Evolutionary conservation across 2,113 vertebrate species (phyloP), one percentile per base, ranked within the genome.

Genomic region (pig (Sus scrofa)): DNA sequence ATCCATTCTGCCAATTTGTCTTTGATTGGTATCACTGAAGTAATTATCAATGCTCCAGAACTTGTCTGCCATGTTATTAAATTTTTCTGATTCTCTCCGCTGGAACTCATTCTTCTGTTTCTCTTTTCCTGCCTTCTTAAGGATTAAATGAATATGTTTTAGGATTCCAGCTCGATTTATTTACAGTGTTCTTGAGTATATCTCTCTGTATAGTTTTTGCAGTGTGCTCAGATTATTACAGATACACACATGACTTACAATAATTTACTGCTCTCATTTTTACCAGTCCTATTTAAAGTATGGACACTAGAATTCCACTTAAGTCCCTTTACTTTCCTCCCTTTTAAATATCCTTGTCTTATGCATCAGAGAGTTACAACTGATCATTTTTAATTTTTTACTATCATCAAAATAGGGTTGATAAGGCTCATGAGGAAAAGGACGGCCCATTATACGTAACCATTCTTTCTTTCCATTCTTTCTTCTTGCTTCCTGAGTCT

Each of bases 271-370:
- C 0, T 27, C 68, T 68, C 78, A 83, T 75, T 88, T 67, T 95
- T 92, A 68, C 19, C 52, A 83, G 19, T 92, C 9, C 15, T 26
- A 68, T 22, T 74, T 68, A 88, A 88, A 88, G 34, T 82, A 14
- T 60, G 22, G 7, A 77, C n/a, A 77, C 19, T 1, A 75, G 30
- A 60, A 50, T 84, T 44, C 32, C 62, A 14, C 56, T 73, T 71
- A 78, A 92, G 30, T 75, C 18, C 20, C 10, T 68, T 16, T 67
- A 74, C 15, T 32, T 60, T 75, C 9, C 24, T 87, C 74, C 39
- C 13, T 60, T 88, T 56, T 62, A 93, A 89, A 70, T 89, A 91
- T 71, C 27, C 78, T 88, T 73, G 71, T 56, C 5, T 84, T 77
- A n/a, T 77, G 10, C 44, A 70, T 52, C 14, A 92, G 26, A 89